Base-by-base conservation (phyloP, 2,888 invertebrate genomes). In the Gortyna flavago region DNA sequence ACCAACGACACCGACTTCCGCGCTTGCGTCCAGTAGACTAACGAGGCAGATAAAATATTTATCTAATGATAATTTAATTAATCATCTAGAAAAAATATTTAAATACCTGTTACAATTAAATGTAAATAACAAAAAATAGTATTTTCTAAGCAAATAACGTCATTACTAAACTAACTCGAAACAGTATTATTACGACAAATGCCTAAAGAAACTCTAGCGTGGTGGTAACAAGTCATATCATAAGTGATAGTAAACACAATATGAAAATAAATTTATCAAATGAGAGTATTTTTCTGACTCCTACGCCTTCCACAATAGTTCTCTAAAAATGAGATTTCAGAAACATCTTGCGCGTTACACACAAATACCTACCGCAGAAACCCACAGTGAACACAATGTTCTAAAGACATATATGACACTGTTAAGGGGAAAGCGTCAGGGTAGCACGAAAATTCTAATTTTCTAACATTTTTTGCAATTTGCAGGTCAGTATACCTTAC, bases 311-410 rank as follows among this genome's bases (percentile, higher is more conserved):
- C n/a, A 72, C 29, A 71, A 68, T 75, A 68, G 75, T 75, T 65
- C 29, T 61, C 77, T 77, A 77, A 81, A 87, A 81, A 81, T 83
- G 77, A 69, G 9, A 29, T 38, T 72, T 66, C 61, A 75, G 61
- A 79, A 85, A 87, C 83, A 80, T 81, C 65, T 75, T 71, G 54
- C 54, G 59, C 29, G 70, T 65, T 54, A 72, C 66, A 73, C 65
- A 70, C 3, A 78, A 75, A 80, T 83, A 68, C 68, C 62, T 70
- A 62, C 21, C 59, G 32, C 44, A 16, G 54, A 62, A 41, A 61
- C 9, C 32, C 61, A 32, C 32, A 32, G 1, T 32, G 32, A 32
- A 61, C 61, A 32, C 21, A 61, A 32, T 61, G 32, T 61, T 8
- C 32, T 32, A 32, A 32, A 35, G n/a, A n/a, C n/a, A n/a, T 35